Base-by-base conservation (phyloP, 2,113 vertebrate species). In the Pterocles gutturalis region DNA sequence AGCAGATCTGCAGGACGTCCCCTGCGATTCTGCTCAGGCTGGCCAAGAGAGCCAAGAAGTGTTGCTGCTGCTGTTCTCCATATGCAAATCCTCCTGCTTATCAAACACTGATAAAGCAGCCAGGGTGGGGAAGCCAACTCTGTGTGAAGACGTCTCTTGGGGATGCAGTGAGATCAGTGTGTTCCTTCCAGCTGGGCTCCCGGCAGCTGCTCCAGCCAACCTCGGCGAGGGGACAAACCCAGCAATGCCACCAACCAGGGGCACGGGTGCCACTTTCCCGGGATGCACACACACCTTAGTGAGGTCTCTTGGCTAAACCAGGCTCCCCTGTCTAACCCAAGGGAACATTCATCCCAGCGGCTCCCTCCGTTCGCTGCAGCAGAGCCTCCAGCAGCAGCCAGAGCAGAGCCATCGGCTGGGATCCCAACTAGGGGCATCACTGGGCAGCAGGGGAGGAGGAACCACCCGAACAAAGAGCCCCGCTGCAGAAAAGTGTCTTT, bases 371-470 rank as follows among this genome's bases (percentile, higher is more conserved):
- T 76, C 5, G 4, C 43, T 22, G 45, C 77, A 31, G 70, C 70
- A 12, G 81, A 61, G 73, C n/a, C 49, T 11, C 80, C 90, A 87
- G 72, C 61, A 79, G 46, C 70, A 90, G 78, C 53, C 55, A 46
- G 77, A 87, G 91, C 85, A 88, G 61, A 85, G 21, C 61, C 82
- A 64, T 73, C 78, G 51, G 0, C 70, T 29, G 83, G 66, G 93
- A 94, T 60, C 89, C 95, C 79, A 64, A 38, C 28, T 0, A 48
- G 66, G 21, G 0, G 54, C 51, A 34, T 38, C 3, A 1, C 62
- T 17, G 92, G 95, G 75, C 87, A 86, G 75, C 69, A 77, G 49
- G 93, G 88, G 81, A 94, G 94, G 90, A 93, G 94, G 75, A 91
- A 94, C 19, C 57, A 45, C 41, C 17, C 7, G 6, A 88, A 93